Evolutionary conservation across 92 coral and sea anemone species (phyloP).

Genomic region (Phenganax subtilis): DNA sequence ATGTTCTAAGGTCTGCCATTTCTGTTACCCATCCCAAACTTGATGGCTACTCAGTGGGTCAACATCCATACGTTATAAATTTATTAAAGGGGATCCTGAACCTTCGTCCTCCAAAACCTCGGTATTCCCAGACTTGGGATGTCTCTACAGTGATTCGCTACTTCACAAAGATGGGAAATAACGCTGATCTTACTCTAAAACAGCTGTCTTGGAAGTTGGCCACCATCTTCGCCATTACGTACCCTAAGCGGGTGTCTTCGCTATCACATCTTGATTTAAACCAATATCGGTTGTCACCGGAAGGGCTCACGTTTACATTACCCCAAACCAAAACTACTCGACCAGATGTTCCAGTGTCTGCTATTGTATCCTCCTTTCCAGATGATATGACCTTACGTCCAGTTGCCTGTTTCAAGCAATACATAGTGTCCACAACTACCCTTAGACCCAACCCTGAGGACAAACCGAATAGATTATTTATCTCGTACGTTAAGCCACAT

Average conservation of each 20-base stretch:
- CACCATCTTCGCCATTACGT: constrained; percentile 35
- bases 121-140: constrained; percentile 37
- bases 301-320: background rate
- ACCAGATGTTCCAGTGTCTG: background rate
- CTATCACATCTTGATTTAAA: background rate
- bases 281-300: background rate
- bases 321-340: constrained; percentile 2
- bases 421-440: constrained; percentile 3
- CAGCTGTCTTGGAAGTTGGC: constrained; percentile 36
- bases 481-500: constrained; percentile 31
- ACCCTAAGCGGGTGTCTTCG: constrained; percentile 44
- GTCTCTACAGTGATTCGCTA: constrained; percentile 29
- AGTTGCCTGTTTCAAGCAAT: background rate
- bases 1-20: constrained; percentile 16
- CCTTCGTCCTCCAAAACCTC: constrained; percentile 46
- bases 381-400: background rate
- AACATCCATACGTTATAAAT: constrained; percentile 25
- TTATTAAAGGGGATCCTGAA: constrained; percentile 40
- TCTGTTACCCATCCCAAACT: constrained; percentile 26
- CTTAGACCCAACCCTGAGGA: background rate
- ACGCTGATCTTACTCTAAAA: constrained; percentile 19
- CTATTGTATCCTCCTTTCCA: background rate
- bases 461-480: constrained; percentile 8
- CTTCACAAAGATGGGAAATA: constrained; percentile 29
- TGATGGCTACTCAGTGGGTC: constrained; percentile 23